Conservation (phyloP, 2,888 invertebrate genomes). For the Stenotaenia linearis region DNA sequence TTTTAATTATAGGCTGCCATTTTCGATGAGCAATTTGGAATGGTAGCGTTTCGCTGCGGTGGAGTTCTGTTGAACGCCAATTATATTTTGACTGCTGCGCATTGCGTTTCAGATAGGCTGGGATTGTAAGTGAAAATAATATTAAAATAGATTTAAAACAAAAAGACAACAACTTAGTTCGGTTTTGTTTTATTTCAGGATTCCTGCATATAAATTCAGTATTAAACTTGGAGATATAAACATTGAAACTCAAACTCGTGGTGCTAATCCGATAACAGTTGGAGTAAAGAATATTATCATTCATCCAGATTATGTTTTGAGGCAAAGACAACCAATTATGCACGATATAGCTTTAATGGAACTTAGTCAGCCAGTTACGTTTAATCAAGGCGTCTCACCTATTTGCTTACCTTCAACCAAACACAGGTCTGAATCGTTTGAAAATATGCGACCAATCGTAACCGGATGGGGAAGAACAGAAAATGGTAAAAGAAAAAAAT, state of each 20-base stretch:
- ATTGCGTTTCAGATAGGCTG: constrained; percentile 8
- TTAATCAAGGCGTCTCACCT: not conserved
- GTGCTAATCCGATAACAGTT: not conserved
- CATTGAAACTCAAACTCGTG: not conserved
- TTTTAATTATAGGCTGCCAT: constrained; percentile 19
- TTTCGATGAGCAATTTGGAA: constrained; percentile 1
- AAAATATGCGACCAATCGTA: not conserved
- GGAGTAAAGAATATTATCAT: not conserved
- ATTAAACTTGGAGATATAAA: not conserved
- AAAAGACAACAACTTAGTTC: no score
- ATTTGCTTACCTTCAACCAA: constrained; percentile 8
- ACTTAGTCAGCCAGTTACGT: not conserved
- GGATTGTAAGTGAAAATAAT: constrained; percentile 18
- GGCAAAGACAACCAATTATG: not conserved
- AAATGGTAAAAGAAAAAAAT: not conserved
- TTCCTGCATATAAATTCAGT: not conserved
- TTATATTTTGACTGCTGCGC: constrained; percentile 26
- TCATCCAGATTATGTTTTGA: not conserved
- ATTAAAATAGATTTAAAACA: no score
- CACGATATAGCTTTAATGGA: constrained; percentile 21
- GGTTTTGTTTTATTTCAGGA: not conserved
- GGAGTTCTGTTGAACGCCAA: not conserved
- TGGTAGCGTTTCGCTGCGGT: constrained; percentile 26
- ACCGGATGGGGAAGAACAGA: constrained; percentile 28
- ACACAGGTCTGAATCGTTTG: not conserved